A percentile compares a stretch with the other conserved stretches of the same genome.
Evolutionary conservation across 2,797 vertebrate genomes (phyloP).

Genomic region (Liasis olivaceus): DNA sequence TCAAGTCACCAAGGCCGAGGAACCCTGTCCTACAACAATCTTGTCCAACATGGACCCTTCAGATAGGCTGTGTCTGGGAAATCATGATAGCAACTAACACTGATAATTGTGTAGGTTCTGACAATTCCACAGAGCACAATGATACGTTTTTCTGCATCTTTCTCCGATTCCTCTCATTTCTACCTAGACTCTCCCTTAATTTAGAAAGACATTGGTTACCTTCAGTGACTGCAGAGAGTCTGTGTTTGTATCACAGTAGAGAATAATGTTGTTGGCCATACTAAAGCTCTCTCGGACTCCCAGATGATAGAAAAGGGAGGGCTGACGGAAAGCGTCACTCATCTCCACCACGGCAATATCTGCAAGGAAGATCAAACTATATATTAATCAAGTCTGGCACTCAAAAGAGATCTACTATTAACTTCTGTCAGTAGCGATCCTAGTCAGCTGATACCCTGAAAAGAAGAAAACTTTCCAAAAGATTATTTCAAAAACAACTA

Average conservation of each 20-base stretch:
- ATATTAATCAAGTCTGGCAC: neutral
- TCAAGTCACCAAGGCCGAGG: too few species aligned
- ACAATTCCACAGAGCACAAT: neutral
- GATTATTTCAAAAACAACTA: neutral
- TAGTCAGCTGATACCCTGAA: neutral
- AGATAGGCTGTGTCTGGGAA: neutral
- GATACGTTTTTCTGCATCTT: neutral
- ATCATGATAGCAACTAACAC: neutral
- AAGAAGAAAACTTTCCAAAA: neutral
- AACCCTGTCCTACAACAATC: neutral
- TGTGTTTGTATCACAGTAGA: slow-evolving; percentile 93
- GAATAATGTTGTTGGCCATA: slow-evolving; percentile 99
- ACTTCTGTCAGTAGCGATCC: neutral
- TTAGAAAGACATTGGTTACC: slow-evolving; percentile 72
- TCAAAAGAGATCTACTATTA: neutral
- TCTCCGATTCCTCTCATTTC: neutral
- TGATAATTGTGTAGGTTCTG: neutral
- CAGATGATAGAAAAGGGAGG: slow-evolving; percentile 96
- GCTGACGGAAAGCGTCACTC: slow-evolving; percentile 96
- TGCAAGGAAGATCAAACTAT: slow-evolving; percentile 67
- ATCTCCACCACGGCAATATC: slow-evolving; percentile 98
- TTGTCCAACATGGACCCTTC: neutral
- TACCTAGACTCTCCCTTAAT: neutral
- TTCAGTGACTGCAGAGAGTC: slow-evolving; percentile 95
- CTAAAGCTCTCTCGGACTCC: slow-evolving; percentile 98